phyloP scores from a whole-genome alignment of 23 tunicate species.

The Corella eumyota region DNA sequence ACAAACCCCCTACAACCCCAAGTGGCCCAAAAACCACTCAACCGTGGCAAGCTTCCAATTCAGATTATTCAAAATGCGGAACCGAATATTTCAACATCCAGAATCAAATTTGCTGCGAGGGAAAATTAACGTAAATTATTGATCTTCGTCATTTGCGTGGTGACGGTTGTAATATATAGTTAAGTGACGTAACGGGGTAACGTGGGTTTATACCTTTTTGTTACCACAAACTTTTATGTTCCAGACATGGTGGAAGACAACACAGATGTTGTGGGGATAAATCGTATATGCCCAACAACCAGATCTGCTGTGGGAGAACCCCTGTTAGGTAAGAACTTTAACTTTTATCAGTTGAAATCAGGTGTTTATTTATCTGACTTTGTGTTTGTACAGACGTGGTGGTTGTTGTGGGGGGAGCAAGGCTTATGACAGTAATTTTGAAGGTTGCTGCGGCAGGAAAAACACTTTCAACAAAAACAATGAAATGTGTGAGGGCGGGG shows the following conservation, averaged over 20 bases:
- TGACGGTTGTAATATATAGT: too few species aligned
- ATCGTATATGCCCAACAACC: not conserved
- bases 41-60: not conserved
- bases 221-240: not conserved
- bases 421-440: not conserved
- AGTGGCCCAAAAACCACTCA: slow-evolving; percentile 1
- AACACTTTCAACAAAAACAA: too few species aligned
- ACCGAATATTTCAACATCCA: not conserved
- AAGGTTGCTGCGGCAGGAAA: slow-evolving; percentile 1
- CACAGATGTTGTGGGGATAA: not conserved
- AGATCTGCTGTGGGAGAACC: slow-evolving; percentile 2
- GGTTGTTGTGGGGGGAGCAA: not conserved
- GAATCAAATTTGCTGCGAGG: not conserved
- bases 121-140: not conserved
- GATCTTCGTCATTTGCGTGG: too few species aligned
- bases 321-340: not conserved
- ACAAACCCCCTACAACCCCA: not conserved
- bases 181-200: too few species aligned
- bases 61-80: not conserved
- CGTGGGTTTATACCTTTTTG: too few species aligned
- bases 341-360: too few species aligned
- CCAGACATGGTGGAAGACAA: slow-evolving; percentile 1
- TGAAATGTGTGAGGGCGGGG: too few species aligned
- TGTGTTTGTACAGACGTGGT: not conserved
- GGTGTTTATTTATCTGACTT: too few species aligned